These are phyloP conservation scores for Acrossocheilus fasciatus DNA, from an alignment of 2,797 vertebrate genomes.

Conservation along the genomic window DNA sequence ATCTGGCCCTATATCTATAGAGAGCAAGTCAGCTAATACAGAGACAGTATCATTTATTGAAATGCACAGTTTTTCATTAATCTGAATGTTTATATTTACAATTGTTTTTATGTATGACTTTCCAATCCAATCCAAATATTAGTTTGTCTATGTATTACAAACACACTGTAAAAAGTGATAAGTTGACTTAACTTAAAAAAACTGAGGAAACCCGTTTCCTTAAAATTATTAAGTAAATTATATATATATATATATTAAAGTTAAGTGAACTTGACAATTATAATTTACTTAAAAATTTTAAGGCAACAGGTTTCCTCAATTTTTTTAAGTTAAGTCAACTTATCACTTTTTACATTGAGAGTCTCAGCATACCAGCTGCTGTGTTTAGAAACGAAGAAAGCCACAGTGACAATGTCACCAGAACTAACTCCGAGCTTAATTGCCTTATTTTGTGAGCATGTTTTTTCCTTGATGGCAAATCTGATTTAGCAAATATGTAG, in stretches of 20 bases:
- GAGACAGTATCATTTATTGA: not conserved
- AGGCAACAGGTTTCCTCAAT: no score
- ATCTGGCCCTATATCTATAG: not conserved
- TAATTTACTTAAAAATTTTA: no score
- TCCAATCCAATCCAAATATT: not conserved
- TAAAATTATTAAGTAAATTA: no score
- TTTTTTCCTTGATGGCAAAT: not conserved
- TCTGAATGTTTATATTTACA: not conserved
- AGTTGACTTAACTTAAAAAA: no score
- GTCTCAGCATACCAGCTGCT: no score
- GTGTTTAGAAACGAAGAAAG: no score
- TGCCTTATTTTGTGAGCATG: not conserved
- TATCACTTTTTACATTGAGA: no score
- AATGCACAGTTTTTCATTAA: not conserved
- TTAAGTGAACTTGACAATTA: no score
- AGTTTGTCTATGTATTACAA: not conserved
- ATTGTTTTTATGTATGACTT: not conserved
- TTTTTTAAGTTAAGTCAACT: no score
- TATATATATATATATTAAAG: no score
- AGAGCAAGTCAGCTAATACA: not conserved
- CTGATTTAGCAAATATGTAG: not conserved
- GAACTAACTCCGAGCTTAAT: not conserved
- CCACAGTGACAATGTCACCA: not conserved
- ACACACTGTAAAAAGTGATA: no score
- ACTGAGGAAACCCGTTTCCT: no score